These are phyloP conservation scores for Ictidomys tridecemlineatus DNA, from an alignment of 2,113 vertebrate species.

Conservation along the genomic window DNA sequence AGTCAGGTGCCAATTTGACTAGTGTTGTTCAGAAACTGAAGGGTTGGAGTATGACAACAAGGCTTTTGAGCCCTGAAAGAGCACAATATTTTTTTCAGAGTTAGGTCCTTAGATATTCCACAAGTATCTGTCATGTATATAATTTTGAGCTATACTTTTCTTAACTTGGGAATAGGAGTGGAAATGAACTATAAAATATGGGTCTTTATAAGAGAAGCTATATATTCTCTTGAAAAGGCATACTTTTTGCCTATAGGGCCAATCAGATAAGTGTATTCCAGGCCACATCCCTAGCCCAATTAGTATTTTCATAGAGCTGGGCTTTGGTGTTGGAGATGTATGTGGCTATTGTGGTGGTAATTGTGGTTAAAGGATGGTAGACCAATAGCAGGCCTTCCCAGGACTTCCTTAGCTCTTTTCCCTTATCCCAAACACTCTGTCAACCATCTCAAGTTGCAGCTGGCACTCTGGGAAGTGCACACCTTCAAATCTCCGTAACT, in stretches of 20 bases:
- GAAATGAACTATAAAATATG: not conserved
- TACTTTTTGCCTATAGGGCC: not conserved
- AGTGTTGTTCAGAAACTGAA: not conserved
- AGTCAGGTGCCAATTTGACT: not conserved
- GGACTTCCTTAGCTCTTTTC: not conserved
- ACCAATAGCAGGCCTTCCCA: not conserved
- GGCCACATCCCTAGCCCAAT: not conserved
- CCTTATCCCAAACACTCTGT: not conserved
- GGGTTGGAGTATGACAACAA: not conserved
- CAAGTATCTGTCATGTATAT: not conserved
- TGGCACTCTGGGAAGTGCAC: not conserved
- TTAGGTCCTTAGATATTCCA: not conserved
- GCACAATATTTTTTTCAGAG: not conserved
- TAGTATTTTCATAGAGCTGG: not conserved
- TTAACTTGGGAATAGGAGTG: not conserved
- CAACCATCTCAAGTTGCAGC: not conserved
- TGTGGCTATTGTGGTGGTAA: not conserved
- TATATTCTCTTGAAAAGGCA: not conserved
- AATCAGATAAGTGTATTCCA: not conserved
- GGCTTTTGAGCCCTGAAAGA: not conserved
- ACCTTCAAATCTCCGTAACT: not conserved
- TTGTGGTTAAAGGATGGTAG: not conserved
- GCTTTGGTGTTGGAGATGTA: not conserved
- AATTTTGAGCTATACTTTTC: not conserved
- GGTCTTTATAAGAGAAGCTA: not conserved